A percentile compares a stretch with the other conserved stretches of the same genome.
Conservation (phyloP, 1,140 invertebrate species). For the Holotrichia oblita region DNA sequence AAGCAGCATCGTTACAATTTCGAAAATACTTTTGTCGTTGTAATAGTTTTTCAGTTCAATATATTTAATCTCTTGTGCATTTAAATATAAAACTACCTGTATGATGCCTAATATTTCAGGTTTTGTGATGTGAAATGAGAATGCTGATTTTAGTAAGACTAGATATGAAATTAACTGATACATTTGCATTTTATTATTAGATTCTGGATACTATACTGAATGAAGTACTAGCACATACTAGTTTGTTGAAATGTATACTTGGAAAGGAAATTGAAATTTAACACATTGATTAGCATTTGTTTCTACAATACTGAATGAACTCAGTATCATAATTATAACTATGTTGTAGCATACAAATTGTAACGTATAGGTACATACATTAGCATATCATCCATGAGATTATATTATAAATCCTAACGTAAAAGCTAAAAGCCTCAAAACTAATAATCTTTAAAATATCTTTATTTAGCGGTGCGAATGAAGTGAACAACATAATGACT, state of each 20-base stretch:
- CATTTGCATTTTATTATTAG: not conserved
- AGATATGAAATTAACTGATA: not conserved
- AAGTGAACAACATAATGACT: not conserved
- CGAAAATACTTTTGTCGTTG: too few relatives aligned
- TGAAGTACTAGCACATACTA: too few relatives aligned
- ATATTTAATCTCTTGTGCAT: not conserved
- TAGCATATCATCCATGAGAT: too few relatives aligned
- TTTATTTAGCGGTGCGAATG: not conserved
- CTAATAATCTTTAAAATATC: not conserved
- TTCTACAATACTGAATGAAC: too few relatives aligned
- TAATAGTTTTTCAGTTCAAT: too few relatives aligned
- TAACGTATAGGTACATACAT: too few relatives aligned
- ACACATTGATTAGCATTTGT: not conserved
- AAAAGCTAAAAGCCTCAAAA: too few relatives aligned
- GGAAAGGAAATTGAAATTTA: not conserved
- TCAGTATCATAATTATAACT: too few relatives aligned
- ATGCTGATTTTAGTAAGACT: conserved; percentile 13
- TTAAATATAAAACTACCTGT: conserved; percentile 27
- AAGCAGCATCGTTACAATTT: too few relatives aligned
- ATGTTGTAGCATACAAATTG: not conserved
- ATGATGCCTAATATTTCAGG: not conserved
- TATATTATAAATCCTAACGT: too few relatives aligned
- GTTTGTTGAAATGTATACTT: too few relatives aligned
- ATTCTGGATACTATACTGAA: conserved; percentile 3
- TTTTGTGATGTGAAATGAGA: not conserved